Conservation (phyloP, 2,888 invertebrate species). For the Agrochola circellaris region DNA sequence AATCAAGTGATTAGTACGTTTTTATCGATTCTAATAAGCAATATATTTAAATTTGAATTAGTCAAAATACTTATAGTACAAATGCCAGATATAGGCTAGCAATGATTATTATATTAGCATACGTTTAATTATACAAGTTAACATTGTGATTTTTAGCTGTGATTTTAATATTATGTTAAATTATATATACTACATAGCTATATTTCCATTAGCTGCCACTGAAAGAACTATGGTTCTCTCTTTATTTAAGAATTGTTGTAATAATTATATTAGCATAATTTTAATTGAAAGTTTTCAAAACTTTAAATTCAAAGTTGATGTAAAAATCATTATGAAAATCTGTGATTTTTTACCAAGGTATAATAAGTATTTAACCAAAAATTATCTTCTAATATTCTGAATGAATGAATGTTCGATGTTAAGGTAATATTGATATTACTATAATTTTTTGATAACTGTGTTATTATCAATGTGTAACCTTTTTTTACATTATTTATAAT, state of each 20-base stretch:
- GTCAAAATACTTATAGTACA: conserved; percentile 42
- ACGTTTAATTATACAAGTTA: conserved; percentile 43
- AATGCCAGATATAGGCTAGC: conserved; percentile 42
- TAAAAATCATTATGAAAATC: conserved; percentile 41
- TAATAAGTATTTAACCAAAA: too few relatives aligned
- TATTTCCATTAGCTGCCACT: conserved; percentile 43
- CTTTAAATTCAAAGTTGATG: conserved; percentile 39
- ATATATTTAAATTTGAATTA: conserved; percentile 41
- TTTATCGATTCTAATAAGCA: conserved; percentile 38
- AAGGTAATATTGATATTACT: too few relatives aligned
- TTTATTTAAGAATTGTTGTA: conserved; percentile 39
- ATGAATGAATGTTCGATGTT: too few relatives aligned
- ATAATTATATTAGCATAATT: conserved; percentile 37
- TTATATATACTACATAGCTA: conserved; percentile 43
- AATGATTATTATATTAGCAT: conserved; percentile 45
- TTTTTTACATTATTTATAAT: too few relatives aligned
- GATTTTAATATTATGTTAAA: conserved; percentile 42
- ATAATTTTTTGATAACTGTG: too few relatives aligned
- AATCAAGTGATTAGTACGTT: conserved; percentile 45
- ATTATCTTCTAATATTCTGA: too few relatives aligned
- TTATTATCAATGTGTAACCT: too few relatives aligned
- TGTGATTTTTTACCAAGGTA: conserved; percentile 41
- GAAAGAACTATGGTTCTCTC: conserved; percentile 41
- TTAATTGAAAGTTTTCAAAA: conserved; percentile 35
- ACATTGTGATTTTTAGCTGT: conserved; percentile 44